A percentile compares a stretch with the other conserved stretches of the same genome.
phyloP scores from a whole-genome alignment of 2,113 vertebrate genomes.

The Macroglossus sobrinus region DNA sequence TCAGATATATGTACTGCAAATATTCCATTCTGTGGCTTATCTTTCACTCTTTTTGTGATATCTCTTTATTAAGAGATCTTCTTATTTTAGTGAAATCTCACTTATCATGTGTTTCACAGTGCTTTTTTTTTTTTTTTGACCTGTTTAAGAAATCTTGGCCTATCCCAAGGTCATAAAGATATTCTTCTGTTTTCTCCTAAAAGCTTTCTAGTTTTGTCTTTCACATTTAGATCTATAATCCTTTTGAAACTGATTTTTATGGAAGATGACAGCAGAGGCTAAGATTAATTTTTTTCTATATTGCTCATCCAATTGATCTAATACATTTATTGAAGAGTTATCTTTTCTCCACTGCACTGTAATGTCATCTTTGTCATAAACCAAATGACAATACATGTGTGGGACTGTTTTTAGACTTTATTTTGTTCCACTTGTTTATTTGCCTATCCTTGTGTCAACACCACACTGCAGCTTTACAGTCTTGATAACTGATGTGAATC shows the following conservation, averaged over 20 bases:
- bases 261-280: neutral
- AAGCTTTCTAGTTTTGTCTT: neutral
- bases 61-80: neutral
- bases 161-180: neutral
- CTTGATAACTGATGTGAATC: neutral
- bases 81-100: neutral
- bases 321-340: neutral
- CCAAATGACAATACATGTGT: neutral
- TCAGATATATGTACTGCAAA: neutral
- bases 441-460: neutral
- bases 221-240: neutral
- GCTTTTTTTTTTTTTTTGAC: neutral
- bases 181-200: neutral
- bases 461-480: neutral
- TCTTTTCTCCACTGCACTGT: neutral
- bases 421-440: neutral
- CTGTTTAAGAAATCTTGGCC: neutral
- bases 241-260: neutral
- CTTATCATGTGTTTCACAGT: neutral
- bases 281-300: neutral
- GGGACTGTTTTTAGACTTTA: neutral
- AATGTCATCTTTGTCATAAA: neutral
- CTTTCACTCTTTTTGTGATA: neutral
- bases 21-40: neutral
- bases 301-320: neutral